Base-by-base conservation (phyloP, 2,113 vertebrate species). In the Tenrec ecaudatus region DNA sequence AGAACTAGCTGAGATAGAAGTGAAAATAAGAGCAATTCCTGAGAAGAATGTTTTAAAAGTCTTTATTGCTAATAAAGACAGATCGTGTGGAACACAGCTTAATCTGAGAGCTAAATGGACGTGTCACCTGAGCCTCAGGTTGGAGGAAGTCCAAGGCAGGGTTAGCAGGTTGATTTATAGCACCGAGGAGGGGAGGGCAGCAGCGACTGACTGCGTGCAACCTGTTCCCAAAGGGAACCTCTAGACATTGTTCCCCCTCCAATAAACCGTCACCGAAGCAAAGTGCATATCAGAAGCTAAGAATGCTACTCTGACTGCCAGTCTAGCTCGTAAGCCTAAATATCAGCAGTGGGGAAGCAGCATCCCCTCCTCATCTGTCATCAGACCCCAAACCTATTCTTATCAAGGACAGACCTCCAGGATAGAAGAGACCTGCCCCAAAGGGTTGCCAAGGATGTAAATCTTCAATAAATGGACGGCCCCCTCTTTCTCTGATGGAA, bases 91-190 rank as follows among this genome's bases (percentile, higher is more conserved):
- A 64, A 22, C 11, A 27, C 8, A 25, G 17, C 2, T 66, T 60
- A 3, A 10, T 43, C 40, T 71, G 19, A n/a, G 27, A 38, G 22
- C 12, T 8, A 68, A 78, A 68, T 14, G 4, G 40, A 2, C 2
- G 9, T 31, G 1, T 0, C 16, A n/a, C 17, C 11, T 1, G 0
- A 36, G 27, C 1, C 4, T 0, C 2, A 1, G 15, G 7, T 10
- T 85, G 38, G 23, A 47, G 7, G 76, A 29, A 60, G 5, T 85
- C 27, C 62, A 58, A 66, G n/a, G 0, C 57, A 64, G 16, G 2
- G 5, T 16, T 80, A n/a, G 15, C 9, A 7, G 19, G 29, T 23
- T 84, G 4, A 75, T 16, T 20, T 6, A 40, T 0, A 17, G 3
- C 2, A 15, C 1, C 0, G 57, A 64, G 36, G 27, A 12, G 3